Evolutionary conservation across 2,888 invertebrate species (phyloP), one percentile per base, ranked within the genome.

Genomic region (Erebia aethiops): DNA sequence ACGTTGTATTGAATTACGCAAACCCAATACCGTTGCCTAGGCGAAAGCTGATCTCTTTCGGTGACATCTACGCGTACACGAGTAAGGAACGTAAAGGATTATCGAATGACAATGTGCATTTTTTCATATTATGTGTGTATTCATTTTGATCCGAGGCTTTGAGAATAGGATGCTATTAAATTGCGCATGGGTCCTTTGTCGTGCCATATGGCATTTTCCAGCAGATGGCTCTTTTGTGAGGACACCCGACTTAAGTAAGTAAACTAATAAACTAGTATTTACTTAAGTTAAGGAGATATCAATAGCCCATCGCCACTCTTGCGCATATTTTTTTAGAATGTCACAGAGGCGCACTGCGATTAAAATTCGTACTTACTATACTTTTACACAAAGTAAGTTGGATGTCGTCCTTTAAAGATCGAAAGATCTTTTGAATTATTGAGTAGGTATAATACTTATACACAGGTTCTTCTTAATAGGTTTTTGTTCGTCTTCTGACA

Each of bases 121-220:
- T 91, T 92, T 93, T 90, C 71, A 73, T 69, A 71, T 81, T 82
- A 58, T 58, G 80, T 75, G 70, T 76, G 82, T 82, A 87, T 91
- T 90, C 87, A 90, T 85, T 85, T 79, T 82, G 84, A 86, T 74
- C 83, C 81, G 83, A 82, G 83, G 88, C 86, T 89, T 90, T 88
- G 85, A 87, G 84, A 86, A 87, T 90, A 87, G 85, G 87, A 90
- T 84, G 89, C 90, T 92, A 92, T 92, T 92, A 92, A 92, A 92
- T 93, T 92, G 93, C 92, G 92, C 90, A 88, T 90, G 81, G 84
- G 78, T 82, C 92, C 85, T 92, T 92, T 92, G 91, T 92, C 80
- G 78, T 78, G 78, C 85, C 92, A 92, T 85, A 92, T 92, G 92
- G 90, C 83, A 87, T 90, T 91, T 89, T 90, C 85, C 84, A 89